Conservation (phyloP, 2,797 vertebrate species). For the Falco naumanni region DNA sequence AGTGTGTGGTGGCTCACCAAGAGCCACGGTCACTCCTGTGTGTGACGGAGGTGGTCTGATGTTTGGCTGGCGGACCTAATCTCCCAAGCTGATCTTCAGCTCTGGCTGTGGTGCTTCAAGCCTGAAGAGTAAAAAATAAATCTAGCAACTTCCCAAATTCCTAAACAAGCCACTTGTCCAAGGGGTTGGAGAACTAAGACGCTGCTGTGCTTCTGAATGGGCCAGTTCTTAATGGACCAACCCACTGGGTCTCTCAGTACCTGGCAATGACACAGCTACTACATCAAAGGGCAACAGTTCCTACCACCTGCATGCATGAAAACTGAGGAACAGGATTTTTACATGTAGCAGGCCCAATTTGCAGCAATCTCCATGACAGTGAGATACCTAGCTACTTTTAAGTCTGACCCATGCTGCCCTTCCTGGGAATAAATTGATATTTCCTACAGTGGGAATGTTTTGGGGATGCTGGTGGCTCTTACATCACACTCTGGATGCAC, state of each 20-base stretch:
- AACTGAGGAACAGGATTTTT: background rate
- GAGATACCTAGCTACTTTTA: background rate
- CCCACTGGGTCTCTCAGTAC: background rate
- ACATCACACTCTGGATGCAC: rapidly evolving
- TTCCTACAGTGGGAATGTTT: background rate
- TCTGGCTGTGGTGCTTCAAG: background rate
- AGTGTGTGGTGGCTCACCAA: background rate
- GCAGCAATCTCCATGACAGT: background rate
- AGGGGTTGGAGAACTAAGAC: background rate
- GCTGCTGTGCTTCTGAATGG: background rate
- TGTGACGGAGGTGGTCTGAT: background rate
- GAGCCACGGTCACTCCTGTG: background rate
- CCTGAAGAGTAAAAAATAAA: background rate
- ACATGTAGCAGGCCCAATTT: no score
- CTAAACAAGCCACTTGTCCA: background rate
- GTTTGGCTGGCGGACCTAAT: background rate
- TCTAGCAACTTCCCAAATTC: background rate
- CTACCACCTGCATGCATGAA: background rate
- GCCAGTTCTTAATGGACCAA: rapidly evolving
- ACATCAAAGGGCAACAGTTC: background rate
- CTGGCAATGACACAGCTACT: background rate
- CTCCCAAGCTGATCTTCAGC: background rate
- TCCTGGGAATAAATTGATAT: background rate
- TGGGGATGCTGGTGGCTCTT: background rate
- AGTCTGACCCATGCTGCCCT: background rate